Evolutionary conservation across 2,797 vertebrate species (phyloP).

Genomic region (Cyprinella venusta): DNA sequence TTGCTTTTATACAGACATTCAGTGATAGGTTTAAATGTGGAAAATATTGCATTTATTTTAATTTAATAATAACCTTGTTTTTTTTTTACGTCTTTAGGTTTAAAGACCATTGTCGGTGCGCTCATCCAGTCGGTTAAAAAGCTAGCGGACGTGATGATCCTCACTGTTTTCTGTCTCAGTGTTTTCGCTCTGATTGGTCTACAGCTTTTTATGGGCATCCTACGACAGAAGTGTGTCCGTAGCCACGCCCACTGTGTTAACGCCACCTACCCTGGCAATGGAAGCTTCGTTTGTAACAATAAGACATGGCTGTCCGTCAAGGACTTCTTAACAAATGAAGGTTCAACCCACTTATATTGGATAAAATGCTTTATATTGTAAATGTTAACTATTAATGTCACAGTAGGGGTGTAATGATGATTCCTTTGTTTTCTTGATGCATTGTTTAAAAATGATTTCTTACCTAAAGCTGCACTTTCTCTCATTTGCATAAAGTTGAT

Average conservation of each 20-base stretch:
- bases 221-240: constrained; percentile 92
- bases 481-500: too few species aligned
- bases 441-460: too few species aligned
- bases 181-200: constrained; percentile 95
- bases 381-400: background rate
- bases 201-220: constrained; percentile 97
- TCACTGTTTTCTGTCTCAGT: constrained; percentile 94
- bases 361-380: background rate
- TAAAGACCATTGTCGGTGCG: constrained; percentile 95
- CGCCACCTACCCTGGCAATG: constrained; percentile 77
- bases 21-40: too few species aligned
- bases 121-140: constrained; percentile 97
- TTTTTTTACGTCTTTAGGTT: constrained; percentile 72
- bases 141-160: constrained; percentile 93
- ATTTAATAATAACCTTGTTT: background rate
- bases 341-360: constrained; percentile 64
- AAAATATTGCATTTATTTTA: background rate
- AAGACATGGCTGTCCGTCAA: constrained; percentile 82
- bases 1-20: background rate
- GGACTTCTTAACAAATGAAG: constrained; percentile 83
- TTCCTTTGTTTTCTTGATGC: too few species aligned
- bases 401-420: background rate
- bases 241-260: constrained; percentile 78
- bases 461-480: too few species aligned
- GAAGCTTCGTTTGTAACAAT: constrained; percentile 81